A percentile compares a stretch with the other conserved stretches of the same genome.
These are phyloP conservation scores for Lethenteron camtschaticum DNA, from an alignment of 2,113 vertebrate genomes.

Conservation along the genomic window DNA sequence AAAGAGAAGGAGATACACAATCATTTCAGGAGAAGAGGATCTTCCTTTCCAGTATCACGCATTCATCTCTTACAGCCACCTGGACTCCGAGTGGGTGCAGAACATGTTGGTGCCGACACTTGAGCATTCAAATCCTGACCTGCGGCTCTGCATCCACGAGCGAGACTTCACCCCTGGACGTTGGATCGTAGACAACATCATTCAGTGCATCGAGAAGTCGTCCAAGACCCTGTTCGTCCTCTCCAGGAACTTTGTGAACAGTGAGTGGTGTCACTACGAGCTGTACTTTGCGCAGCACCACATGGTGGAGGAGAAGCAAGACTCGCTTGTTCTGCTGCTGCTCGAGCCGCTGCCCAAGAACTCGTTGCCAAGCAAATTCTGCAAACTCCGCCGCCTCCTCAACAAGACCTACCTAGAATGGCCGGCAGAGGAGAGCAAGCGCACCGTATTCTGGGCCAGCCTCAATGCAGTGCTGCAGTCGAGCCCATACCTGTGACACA, in stretches of 20 bases:
- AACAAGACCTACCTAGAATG: constrained; percentile 67
- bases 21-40: constrained; percentile 11
- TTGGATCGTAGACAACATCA: constrained; percentile 67
- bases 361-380: constrained; percentile 54
- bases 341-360: constrained; percentile 46
- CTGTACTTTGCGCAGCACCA: constrained; percentile 73
- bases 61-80: constrained; percentile 26
- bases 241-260: constrained; percentile 52
- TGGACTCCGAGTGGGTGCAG: constrained; percentile 19
- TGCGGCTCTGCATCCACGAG: constrained; percentile 50
- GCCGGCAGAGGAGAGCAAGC: constrained; percentile 28
- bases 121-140: constrained; percentile 13
- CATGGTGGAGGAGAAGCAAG: constrained; percentile 43
- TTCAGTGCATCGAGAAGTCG: constrained; percentile 52
- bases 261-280: constrained; percentile 82
- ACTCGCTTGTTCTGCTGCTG: constrained; percentile 37
- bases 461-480: constrained; percentile 14
- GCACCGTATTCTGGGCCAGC: constrained; percentile 37
- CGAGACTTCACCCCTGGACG: constrained; percentile 54
- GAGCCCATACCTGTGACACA: no score
- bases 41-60: constrained; percentile 17
- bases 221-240: constrained; percentile 47
- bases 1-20: constrained; percentile 16
- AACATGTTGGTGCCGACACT: constrained; percentile 16
- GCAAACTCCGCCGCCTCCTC: constrained; percentile 52